Percentiles rank a stretch among this genome's conserved stretches.
phyloP scores from a whole-genome alignment of 2,113 vertebrate species.

The Pyrgilauda ruficollis region DNA sequence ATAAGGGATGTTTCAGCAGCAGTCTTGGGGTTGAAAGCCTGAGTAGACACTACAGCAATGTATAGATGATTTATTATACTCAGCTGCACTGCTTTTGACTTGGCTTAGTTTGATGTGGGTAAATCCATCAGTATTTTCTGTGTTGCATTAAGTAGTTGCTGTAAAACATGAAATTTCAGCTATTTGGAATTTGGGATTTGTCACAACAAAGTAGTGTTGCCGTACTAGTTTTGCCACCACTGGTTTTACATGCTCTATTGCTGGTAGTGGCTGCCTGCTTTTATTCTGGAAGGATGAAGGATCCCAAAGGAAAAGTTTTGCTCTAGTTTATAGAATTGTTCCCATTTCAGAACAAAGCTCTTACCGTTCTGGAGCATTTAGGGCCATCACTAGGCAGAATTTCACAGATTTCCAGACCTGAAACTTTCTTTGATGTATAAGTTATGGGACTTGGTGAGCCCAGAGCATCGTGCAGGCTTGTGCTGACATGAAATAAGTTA shows the following conservation, averaged over 20 bases:
- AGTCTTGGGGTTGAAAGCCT: neutral
- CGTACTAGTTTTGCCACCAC: neutral
- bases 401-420: neutral
- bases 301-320: neutral
- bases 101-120: constrained; percentile 3
- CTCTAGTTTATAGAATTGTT: neutral
- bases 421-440: constrained; percentile 10
- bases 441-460: neutral
- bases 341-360: neutral
- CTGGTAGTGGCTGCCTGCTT: neutral
- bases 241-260: neutral
- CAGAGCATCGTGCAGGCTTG: neutral
- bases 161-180: neutral
- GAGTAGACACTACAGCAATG: neutral
- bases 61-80: neutral
- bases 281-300: neutral
- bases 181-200: neutral
- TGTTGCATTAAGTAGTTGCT: neutral
- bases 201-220: neutral
- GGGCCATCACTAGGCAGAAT: neutral
- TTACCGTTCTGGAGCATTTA: neutral
- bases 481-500: constrained; percentile 9
- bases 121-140: neutral
- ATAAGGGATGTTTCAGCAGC: constrained; percentile 8
- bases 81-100: constrained; percentile 8